Evolutionary conservation across 92 coral and sea anemone genomes (phyloP).

Genomic region (Epizoanthus ramosus): DNA sequence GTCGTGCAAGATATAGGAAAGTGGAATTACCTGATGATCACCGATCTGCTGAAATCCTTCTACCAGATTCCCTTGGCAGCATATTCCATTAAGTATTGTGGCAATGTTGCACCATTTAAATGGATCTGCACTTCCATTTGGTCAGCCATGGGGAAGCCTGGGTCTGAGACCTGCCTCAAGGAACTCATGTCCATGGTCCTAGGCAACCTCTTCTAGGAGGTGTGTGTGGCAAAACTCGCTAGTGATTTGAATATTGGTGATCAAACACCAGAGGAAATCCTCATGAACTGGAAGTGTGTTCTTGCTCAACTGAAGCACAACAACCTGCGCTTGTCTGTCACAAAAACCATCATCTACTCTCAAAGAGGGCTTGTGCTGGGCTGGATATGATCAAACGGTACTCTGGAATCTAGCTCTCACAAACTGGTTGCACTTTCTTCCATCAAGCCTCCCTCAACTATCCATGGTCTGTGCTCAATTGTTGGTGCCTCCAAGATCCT

Average conservation of each 20-base stretch:
- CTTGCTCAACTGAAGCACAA: conserved; percentile 36
- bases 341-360: conserved; percentile 51
- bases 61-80: conserved; percentile 54
- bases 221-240: conserved; percentile 17
- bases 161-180: conserved; percentile 44
- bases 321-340: conserved; percentile 43
- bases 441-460: conserved; percentile 19
- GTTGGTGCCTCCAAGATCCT: conserved; percentile 9
- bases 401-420: conserved; percentile 37
- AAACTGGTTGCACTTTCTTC: conserved; percentile 44
- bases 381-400: conserved; percentile 40
- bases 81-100: conserved; percentile 28
- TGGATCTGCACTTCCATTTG: conserved; percentile 24
- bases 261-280: conserved; percentile 21
- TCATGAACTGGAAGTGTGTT: conserved; percentile 39
- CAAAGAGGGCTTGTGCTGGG: background rate
- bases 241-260: conserved; percentile 38
- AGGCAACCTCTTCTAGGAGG: conserved; percentile 50
- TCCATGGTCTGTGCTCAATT: no score
- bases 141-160: conserved; percentile 58
- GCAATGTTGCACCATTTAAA: conserved; percentile 22
- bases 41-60: conserved; percentile 50
- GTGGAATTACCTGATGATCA: conserved; percentile 21
- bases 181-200: conserved; percentile 43
- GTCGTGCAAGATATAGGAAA: conserved; percentile 27